Base-by-base conservation (phyloP, 2,888 invertebrate species). In the Dasysyrphus albostriatus region DNA sequence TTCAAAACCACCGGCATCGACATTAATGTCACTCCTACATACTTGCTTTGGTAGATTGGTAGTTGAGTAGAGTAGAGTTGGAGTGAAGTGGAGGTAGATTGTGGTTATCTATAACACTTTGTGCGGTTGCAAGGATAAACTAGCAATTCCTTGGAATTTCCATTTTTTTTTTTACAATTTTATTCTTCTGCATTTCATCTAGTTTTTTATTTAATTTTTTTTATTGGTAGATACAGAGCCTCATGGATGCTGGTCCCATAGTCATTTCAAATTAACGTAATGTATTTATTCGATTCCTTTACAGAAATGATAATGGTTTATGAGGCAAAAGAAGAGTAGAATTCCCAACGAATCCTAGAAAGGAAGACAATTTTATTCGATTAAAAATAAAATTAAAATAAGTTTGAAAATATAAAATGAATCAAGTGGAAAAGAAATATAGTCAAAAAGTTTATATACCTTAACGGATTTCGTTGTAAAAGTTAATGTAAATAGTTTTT, bases 261-360 rank as follows among this genome's bases (percentile, higher is more conserved):
- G 82, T 82, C 77, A 82, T 77, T 82, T 85, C 69, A 85, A 83
- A 83, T 83, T 83, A 83, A 74, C 78, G 74, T 83, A 87, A 87
- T 87, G 83, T 79, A 83, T 83, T 87, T 83, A 85, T 77, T 85
- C 61, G 77, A 73, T 69, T 85, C 82, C 77, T 51, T 72, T 32
- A 10, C 58, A 32, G 75, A 63, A 47, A 69, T 76, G 76, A 24
- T 61, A 65, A 69, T 54, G 58, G 47, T 32, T 34, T 34, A 67
- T 67, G 65, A n/a, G 69, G 63, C 4, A 47, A 44, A 39, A 59
- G 39, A 24, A 39, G 16, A 44, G 24, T 24, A 24, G 76, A 74
- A 39, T 44, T 76, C 54, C 70, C 42, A 67, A 14, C 24, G 24
- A 63, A 69, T 78, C 47, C 83, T 78, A 70, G 10, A 39, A 80